Base-by-base conservation (phyloP, 2,888 invertebrate genomes). In the Clitarchus hookeri region DNA sequence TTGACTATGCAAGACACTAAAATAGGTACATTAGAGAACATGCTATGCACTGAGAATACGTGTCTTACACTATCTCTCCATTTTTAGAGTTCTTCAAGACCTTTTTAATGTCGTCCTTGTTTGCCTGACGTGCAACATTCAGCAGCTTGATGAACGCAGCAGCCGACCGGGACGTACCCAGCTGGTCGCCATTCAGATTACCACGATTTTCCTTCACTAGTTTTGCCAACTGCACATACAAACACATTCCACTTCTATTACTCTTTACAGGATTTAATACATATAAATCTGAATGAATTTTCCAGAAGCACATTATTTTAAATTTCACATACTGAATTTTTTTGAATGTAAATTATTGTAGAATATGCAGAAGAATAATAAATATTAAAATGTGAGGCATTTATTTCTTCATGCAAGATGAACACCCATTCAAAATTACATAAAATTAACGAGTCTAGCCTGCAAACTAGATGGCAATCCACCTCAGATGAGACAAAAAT, bases 141-240 rank as follows among this genome's bases (percentile, higher is more conserved):
- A 96, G 89, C 25, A 96, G 91, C 89, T 94, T 93, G 0, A 95
- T 91, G 88, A 96, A 95, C 0, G 94, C 93, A 86, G 93, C 92
- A 0, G 96, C 95, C 4, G 95, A 94, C 86, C 93, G 93, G 13
- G 93, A 91, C 12, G 93, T 94, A 6, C 96, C 96, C 79, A 96
- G 90, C 82, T 94, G 91, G 36, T 93, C 92, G 65, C 91, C 90
- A 36, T 92, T 91, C 84, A 96, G 90, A 53, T 93, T 91, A 4
- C 93, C 92, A 84, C 93, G 92, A 85, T 93, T 91, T 25, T 92
- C 92, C 78, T 93, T 93, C 6, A 95, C 91, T 48, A 93, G 89
- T 87, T 93, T 92, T 48, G 92, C 91, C 9, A 95, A 89, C 94
- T 95, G 90, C 48, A 91, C 91, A 54, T 84, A 85, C 36, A 48